Conservation (phyloP, 2,888 invertebrate species). For the Napeogenes sylphis region DNA sequence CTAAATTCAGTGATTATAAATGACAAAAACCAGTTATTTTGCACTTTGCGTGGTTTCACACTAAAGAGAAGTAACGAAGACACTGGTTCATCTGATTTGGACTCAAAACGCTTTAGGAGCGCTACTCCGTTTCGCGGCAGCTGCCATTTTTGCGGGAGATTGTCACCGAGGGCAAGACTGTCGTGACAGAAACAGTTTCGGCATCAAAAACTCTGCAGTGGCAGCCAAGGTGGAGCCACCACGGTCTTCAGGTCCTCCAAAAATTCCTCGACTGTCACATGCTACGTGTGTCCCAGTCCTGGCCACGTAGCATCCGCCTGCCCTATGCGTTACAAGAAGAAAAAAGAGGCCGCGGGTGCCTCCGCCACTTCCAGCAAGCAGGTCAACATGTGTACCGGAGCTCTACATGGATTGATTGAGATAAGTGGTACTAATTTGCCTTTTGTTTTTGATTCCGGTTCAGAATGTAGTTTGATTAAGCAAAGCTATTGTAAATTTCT, state of each 20-base stretch:
- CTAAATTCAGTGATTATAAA: slow-evolving; percentile 15
- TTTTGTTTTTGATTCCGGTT: slow-evolving; percentile 3
- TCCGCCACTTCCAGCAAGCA: slow-evolving; percentile 10
- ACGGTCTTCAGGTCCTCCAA: not conserved
- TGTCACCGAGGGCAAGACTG: slow-evolving; percentile 25
- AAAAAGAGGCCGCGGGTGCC: slow-evolving; percentile 6
- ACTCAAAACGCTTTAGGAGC: not conserved
- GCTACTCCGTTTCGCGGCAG: slow-evolving; percentile 11
- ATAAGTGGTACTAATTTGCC: slow-evolving; percentile 2
- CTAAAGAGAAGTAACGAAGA: slow-evolving; percentile 12
- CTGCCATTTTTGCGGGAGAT: slow-evolving; percentile 26
- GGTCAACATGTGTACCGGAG: slow-evolving; percentile 19
- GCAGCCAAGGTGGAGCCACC: not conserved
- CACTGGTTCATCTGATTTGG: not conserved
- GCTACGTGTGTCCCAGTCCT: not conserved
- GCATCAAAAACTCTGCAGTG: not conserved
- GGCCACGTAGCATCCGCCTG: slow-evolving; percentile 11
- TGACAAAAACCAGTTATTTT: slow-evolving; percentile 14
- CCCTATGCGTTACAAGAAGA: slow-evolving; percentile 12
- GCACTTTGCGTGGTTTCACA: slow-evolving; percentile 11
- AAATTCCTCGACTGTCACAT: not conserved
- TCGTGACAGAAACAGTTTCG: slow-evolving; percentile 11
- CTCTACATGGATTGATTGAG: slow-evolving; percentile 15
- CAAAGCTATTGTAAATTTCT: slow-evolving; percentile 12
- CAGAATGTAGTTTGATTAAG: slow-evolving; percentile 3